A percentile compares a stretch with the other conserved stretches of the same genome.
Evolutionary conservation across 2,113 vertebrate genomes (phyloP).

Genomic region (Aramus guarauna): DNA sequence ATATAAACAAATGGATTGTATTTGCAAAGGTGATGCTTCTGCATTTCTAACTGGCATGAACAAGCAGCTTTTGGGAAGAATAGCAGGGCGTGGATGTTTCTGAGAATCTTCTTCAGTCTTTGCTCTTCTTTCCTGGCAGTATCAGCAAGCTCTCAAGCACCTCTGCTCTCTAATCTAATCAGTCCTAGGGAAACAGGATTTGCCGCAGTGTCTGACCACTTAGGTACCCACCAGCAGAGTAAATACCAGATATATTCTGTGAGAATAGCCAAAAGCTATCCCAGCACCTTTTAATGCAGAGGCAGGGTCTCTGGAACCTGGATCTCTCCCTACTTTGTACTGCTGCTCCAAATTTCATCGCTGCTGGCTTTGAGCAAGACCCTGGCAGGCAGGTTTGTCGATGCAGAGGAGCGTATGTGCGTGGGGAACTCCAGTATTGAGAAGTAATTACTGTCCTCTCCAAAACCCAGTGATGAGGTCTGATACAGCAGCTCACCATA

Average conservation of each 20-base stretch:
- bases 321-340: background rate
- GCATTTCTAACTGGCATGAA: background rate
- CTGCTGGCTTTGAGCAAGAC: background rate
- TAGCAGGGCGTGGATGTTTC: background rate
- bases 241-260: background rate
- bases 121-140: constrained; percentile 11
- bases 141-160: background rate
- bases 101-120: background rate
- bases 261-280: background rate
- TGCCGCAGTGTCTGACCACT: background rate
- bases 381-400: background rate
- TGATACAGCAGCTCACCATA: background rate
- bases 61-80: background rate
- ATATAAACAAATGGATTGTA: background rate
- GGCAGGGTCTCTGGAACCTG: background rate
- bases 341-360: background rate
- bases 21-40: background rate
- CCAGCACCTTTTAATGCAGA: background rate
- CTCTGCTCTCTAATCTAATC: constrained; percentile 32
- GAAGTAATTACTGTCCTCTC: background rate
- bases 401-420: background rate
- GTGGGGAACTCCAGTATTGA: fast-evolving
- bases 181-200: background rate
- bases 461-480: background rate
- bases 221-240: background rate